Evolutionary conservation across 2,888 invertebrate species (phyloP).

Genomic region (Cephus nigrinus): DNA sequence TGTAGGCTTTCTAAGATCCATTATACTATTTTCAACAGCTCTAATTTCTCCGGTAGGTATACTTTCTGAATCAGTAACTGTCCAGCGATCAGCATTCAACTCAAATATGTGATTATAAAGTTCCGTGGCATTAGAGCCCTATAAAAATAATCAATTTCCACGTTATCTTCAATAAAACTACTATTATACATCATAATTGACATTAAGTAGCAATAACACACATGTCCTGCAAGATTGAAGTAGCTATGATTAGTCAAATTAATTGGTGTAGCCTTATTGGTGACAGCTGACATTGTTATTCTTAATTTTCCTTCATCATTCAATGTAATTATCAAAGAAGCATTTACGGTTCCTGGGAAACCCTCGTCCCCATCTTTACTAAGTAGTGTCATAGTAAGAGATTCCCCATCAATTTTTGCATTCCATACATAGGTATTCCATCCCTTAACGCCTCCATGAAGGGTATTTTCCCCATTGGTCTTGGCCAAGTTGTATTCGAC

Average conservation of each 20-base stretch:
- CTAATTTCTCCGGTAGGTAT: slow-evolving; percentile 82
- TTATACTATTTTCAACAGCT: slow-evolving; percentile 76
- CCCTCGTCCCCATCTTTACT: slow-evolving; percentile 88
- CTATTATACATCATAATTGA: background rate
- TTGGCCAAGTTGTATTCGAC: slow-evolving; percentile 76
- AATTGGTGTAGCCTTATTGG: slow-evolving; percentile 83
- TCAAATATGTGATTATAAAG: slow-evolving; percentile 77
- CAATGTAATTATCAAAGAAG: slow-evolving; percentile 78
- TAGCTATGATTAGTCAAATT: slow-evolving; percentile 91
- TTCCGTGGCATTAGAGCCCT: slow-evolving; percentile 73
- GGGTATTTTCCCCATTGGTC: slow-evolving; percentile 78
- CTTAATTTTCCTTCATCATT: slow-evolving; percentile 79
- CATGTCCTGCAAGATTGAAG: slow-evolving; percentile 94
- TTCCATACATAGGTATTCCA: slow-evolving; percentile 77
- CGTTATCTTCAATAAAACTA: background rate
- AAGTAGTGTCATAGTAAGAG: slow-evolving; percentile 78
- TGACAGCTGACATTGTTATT: slow-evolving; percentile 80
- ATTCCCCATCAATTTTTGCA: slow-evolving; percentile 44
- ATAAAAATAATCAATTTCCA: slow-evolving; percentile 26
- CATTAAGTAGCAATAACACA: slow-evolving; percentile 59
- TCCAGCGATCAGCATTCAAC: slow-evolving; percentile 82
- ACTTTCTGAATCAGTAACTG: slow-evolving; percentile 76
- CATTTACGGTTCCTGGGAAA: slow-evolving; percentile 86
- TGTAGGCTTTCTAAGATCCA: slow-evolving; percentile 79
- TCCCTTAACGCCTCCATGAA: slow-evolving; percentile 87